phyloP scores from a whole-genome alignment of 2,113 vertebrate species.

The Trachemys scripta region DNA sequence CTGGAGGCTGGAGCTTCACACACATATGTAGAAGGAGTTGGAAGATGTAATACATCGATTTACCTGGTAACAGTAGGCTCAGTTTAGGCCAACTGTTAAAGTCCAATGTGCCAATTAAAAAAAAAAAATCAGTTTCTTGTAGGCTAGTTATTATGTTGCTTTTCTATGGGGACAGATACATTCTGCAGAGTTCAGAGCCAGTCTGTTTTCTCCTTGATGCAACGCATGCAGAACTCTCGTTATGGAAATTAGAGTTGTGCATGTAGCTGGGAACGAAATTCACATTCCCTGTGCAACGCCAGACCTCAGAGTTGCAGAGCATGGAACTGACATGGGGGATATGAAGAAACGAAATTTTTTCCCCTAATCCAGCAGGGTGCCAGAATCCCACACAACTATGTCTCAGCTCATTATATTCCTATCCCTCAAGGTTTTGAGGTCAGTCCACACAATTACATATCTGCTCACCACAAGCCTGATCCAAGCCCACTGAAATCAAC shows the following conservation, averaged over 20 bases:
- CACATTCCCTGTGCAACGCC: constrained; percentile 12
- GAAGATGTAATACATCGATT: neutral
- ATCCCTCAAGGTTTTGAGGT: neutral
- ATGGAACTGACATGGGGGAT: neutral
- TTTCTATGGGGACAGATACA: constrained; percentile 42
- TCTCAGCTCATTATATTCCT: constrained; percentile 12
- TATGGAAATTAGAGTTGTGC: constrained; percentile 11
- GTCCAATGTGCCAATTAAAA: constrained; percentile 34
- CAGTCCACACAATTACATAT: neutral
- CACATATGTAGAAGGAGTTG: neutral
- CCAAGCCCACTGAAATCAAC: neutral
- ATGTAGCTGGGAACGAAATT: constrained; percentile 32
- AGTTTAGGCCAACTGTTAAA: constrained; percentile 29
- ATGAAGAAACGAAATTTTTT: neutral
- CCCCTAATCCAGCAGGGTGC: constrained; percentile 2
- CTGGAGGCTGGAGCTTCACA: constrained; percentile 7
- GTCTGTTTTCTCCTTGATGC: constrained; percentile 10
- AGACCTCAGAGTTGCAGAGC: neutral
- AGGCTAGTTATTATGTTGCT: constrained; percentile 45
- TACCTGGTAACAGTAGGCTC: constrained; percentile 42
- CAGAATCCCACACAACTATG: neutral
- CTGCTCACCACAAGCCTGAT: neutral
- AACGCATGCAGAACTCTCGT: constrained; percentile 39
- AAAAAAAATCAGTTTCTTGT: constrained; percentile 9
- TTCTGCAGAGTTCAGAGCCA: neutral